Conservation (phyloP, 2,888 invertebrate species). For the Bombylius major region DNA sequence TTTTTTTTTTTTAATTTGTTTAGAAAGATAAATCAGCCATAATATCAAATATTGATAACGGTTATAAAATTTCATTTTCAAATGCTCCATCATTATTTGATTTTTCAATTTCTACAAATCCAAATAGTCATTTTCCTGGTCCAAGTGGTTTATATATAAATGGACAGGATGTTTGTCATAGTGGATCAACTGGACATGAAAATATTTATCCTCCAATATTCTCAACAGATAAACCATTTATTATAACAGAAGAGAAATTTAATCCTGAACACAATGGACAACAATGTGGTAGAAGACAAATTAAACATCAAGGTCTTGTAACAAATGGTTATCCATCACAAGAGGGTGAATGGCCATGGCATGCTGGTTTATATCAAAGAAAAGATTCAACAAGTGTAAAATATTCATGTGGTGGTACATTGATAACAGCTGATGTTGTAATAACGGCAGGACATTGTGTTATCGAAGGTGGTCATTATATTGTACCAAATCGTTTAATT, state of each 20-base stretch:
- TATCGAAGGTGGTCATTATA: constrained; percentile 21
- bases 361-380: constrained; percentile 27
- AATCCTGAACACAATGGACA: not conserved
- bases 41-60: not conserved
- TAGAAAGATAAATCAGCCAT: constrained; percentile 1
- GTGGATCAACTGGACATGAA: not conserved
- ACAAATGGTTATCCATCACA: constrained; percentile 29
- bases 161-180: constrained; percentile 7
- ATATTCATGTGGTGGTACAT: constrained; percentile 33
- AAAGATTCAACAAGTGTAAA: not conserved
- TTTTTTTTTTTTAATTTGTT: not conserved
- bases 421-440: constrained; percentile 28
- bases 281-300: constrained; percentile 7
- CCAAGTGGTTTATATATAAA: constrained; percentile 7
- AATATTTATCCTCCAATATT: not conserved
- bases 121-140: constrained; percentile 9
- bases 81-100: not conserved
- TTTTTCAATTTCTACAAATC: constrained; percentile 7
- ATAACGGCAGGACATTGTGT: constrained; percentile 30
- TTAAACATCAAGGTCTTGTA: constrained; percentile 22
- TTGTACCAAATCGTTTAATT: constrained; percentile 23
- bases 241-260: not conserved
- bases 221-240: not conserved
- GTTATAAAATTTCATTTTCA: constrained; percentile 6
- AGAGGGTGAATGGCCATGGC: constrained; percentile 39